These are phyloP conservation scores for Agapetus fuscipes DNA, from an alignment of 2,888 invertebrate species.

Conservation along the genomic window DNA sequence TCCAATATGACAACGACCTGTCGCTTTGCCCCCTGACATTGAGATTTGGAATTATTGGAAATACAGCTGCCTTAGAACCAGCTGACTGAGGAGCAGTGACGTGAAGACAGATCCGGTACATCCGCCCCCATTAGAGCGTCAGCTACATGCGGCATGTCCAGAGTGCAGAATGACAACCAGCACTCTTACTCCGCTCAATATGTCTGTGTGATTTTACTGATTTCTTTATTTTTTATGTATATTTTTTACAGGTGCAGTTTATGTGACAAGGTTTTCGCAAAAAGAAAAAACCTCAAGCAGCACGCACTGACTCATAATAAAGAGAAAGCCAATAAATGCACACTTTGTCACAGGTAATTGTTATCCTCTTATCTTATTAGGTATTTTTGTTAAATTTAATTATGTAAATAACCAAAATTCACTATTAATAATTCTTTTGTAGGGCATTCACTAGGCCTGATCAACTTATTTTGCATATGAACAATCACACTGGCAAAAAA, in stretches of 20 bases:
- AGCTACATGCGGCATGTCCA: conserved; percentile 14
- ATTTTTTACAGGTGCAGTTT: conserved; percentile 13
- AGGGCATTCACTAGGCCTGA: conserved; percentile 19
- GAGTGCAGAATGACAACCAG: conserved; percentile 14
- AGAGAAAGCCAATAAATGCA: conserved; percentile 20
- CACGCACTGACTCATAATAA: conserved; percentile 18
- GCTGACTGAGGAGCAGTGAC: too few species aligned
- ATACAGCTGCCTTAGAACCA: too few species aligned
- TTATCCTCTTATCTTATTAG: too few species aligned
- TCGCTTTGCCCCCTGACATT: too few species aligned
- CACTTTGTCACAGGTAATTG: conserved; percentile 16
- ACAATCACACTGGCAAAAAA: conserved; percentile 27
- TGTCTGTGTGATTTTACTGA: too few species aligned
- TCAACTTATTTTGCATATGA: conserved; percentile 21
- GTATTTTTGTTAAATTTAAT: too few species aligned
- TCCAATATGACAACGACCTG: too few species aligned
- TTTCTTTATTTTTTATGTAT: too few species aligned
- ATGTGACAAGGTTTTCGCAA: conserved; percentile 18
- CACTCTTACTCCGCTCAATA: conserved; percentile 20
- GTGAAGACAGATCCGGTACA: too few species aligned
- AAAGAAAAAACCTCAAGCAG: conserved; percentile 18
- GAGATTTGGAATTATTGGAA: too few species aligned
- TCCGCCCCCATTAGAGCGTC: too few species aligned
- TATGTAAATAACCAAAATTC: too few species aligned
- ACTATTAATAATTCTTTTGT: conserved; percentile 5